Conservation (phyloP, 2,113 vertebrate species). For the Syrmaticus mikado region DNA sequence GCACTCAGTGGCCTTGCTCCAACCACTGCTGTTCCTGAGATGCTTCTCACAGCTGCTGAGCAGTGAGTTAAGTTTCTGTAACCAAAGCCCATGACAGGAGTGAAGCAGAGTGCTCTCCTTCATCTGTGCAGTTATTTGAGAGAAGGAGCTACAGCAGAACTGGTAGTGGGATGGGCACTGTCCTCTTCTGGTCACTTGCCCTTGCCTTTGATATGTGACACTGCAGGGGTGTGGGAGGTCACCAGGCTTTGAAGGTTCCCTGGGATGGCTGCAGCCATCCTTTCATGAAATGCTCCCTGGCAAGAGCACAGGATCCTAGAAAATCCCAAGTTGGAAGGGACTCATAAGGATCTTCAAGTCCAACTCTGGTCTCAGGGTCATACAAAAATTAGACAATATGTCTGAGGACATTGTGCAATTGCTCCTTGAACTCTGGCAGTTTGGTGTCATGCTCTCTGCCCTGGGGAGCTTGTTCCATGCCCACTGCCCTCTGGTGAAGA, state of each 20-base stretch:
- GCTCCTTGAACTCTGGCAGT: too few relatives aligned
- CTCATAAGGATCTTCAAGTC: too few relatives aligned
- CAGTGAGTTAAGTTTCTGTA: neutral
- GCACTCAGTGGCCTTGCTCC: neutral
- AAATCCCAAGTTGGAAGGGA: too few relatives aligned
- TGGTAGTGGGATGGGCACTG: neutral
- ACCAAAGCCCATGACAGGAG: neutral
- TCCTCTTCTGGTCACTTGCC: neutral
- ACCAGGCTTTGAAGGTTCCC: neutral
- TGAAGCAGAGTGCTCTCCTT: neutral
- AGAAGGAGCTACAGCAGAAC: neutral
- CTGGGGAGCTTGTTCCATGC: too few relatives aligned
- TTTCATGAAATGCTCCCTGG: neutral
- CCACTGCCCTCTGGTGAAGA: too few relatives aligned
- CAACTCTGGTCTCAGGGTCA: too few relatives aligned
- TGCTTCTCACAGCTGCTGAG: neutral
- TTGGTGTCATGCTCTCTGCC: too few relatives aligned
- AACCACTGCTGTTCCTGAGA: neutral
- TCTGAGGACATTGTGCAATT: too few relatives aligned
- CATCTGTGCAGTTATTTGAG: neutral
- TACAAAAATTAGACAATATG: too few relatives aligned
- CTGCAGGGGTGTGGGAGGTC: fast-evolving
- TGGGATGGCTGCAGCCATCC: neutral
- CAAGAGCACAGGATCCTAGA: neutral
- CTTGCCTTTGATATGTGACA: fast-evolving